Base-by-base conservation (phyloP, 2,797 vertebrate genomes). In the Sebastes hopkinsi region DNA sequence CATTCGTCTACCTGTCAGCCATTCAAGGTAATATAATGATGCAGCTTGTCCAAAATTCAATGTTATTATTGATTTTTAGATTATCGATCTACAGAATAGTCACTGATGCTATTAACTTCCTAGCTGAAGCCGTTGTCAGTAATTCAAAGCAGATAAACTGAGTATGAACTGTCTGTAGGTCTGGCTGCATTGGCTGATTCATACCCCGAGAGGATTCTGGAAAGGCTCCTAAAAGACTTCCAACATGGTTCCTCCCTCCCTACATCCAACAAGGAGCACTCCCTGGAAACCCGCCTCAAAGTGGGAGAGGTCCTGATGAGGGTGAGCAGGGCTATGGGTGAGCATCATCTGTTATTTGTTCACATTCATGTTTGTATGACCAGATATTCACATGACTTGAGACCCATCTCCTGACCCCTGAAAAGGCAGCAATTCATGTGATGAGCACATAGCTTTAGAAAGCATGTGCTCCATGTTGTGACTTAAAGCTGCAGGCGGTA, bases 1-100 rank as follows among this genome's bases (percentile, higher is more conserved):
- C 98, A 4, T 99, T 99, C 56, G 90, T 99, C 61, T 99, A 99
- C 92, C 96, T 99, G 75, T 99, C 98, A 8, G 98, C 98, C 25
- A 97, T 99, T 92, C 98, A 98, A 96, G 98, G 98, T 99, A 94
- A 94, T 42, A 5, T 5, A 5, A 34, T n/a, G 18, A 1, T 23
- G 16, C 32, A 16, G 13, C 30, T 65, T 23, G 14, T 10, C 25
- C 29, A 32, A 72, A 42, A 42, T 30, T 6, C 30, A 5, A 60
- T 32, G 5, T n/a, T 72, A 18, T 18, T 2, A 42, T 20, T 12
- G 42, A 29, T 60, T 82, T 42, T 30, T 50, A 4, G 4, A 68
- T 25, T 3, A 6, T n/a, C 3, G 0, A 2, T 71, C 7, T 36
- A 9, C 8, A 55, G 10, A 12, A n/a, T 2, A 2, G 6, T 23